Evolutionary conservation across 2,888 invertebrate species (phyloP), one percentile per base, ranked within the genome.

Genomic region (Pseudococcus jackbeardsleyi): DNA sequence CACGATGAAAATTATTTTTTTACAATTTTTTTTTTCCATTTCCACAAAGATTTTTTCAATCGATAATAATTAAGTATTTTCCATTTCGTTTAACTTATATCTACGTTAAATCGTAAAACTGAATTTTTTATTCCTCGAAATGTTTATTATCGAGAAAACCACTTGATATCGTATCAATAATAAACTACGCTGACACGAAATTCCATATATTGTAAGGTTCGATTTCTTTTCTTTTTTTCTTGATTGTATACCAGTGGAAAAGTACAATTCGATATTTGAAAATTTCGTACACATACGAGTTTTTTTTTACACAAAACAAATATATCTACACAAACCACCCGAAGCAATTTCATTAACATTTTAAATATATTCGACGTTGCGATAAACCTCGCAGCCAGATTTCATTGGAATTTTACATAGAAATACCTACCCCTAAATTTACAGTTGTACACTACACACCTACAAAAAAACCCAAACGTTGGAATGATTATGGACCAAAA

Each of bases 31-130:
- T 59, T 7, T 59, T 59, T 59, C 15, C 8, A 8, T 59, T 59
- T 59, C 15, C 8, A 8, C 7, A 5, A n/a, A 17, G 15, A n/a
- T 15, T 59, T 59, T n/a, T n/a, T n/a, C n/a, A n/a, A 59, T 59
- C 59, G 59, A 59, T 59, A 59, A 59, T 59, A n/a, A 17, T n/a
- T 59, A 59, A n/a, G 19, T 64, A 54, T 15, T 64, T 64, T 64
- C 19, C 64, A 19, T 64, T 22, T 22, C 6, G n/a, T 17, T 59
- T 59, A n/a, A 59, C 59, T 50, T 54, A 54, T n/a, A 54, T n/a
- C n/a, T n/a, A 54, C n/a, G 54, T n/a, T n/a, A 54, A 54, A 54
- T n/a, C 54, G 54, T 54, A 7, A n/a, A 54, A n/a, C n/a, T 54
- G 54, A n/a, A 50, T 54, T 54, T 54, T 54, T 54, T 54, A 50